Percentiles rank a stretch among this genome's conserved stretches.
Evolutionary conservation across 1,140 invertebrate species (phyloP).

Genomic region (Procambarus virginalis): DNA sequence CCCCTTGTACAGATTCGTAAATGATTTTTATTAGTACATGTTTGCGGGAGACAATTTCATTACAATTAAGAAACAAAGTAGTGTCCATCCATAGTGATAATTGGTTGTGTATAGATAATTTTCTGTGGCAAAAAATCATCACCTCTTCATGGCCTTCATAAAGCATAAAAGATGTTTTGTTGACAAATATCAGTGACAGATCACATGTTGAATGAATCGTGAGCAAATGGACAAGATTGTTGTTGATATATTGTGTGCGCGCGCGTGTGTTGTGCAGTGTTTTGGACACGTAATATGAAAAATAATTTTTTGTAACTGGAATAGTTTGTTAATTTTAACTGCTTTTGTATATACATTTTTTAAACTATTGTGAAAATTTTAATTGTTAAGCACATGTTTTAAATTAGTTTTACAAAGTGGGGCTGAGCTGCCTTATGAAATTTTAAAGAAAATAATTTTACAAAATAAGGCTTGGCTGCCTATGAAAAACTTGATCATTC

Average conservation of each 20-base stretch:
- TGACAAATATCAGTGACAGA: slow-evolving; percentile 18
- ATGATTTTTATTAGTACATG: slow-evolving; percentile 41
- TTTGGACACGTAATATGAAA: neutral
- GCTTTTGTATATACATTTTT: neutral
- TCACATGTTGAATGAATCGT: neutral
- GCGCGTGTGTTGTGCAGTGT: neutral
- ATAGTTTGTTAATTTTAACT: neutral
- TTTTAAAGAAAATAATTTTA: too few relatives aligned
- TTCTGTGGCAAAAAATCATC: slow-evolving; percentile 9
- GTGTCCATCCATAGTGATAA: slow-evolving; percentile 65
- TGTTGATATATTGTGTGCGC: neutral
- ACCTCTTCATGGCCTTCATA: slow-evolving; percentile 35
- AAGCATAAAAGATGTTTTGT: slow-evolving; percentile 11
- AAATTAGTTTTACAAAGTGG: too few relatives aligned
- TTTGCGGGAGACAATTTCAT: slow-evolving; percentile 37
- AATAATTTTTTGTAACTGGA: neutral
- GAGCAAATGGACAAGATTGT: neutral
- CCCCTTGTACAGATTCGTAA: slow-evolving; percentile 43
- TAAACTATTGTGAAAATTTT: neutral
- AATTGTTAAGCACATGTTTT: neutral
- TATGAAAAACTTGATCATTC: too few relatives aligned
- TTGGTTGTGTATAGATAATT: slow-evolving; percentile 58
- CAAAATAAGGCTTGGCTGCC: too few relatives aligned
- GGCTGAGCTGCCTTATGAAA: too few relatives aligned
- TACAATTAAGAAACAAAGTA: slow-evolving; percentile 43